Evolutionary conservation across 1,140 invertebrate species (phyloP), one percentile per base, ranked within the genome.

Genomic region (Penaeus vannamei): DNA sequence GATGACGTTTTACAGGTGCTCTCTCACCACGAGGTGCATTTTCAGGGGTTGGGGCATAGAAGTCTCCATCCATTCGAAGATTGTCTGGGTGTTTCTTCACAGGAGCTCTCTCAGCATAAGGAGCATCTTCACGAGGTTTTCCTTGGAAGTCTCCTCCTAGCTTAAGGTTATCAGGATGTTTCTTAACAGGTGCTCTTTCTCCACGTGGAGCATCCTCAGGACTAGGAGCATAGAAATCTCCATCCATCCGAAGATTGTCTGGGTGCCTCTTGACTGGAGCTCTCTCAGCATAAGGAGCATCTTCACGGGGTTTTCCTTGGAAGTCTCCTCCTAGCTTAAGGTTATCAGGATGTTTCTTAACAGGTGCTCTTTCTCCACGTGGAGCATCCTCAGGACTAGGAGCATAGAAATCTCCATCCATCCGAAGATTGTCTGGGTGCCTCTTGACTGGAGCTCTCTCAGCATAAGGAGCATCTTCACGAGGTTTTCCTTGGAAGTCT

Each of bases 1-100:
- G 91, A 90, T 94, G 91, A 86, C 91, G 92, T 26, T 93, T 92
- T n/a, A 93, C 91, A 4, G 93, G 76, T 3, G 82, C 86, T 84
- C 86, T 81, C 60, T 88, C 86, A 23, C 90, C 69, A 62, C 53
- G 20, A 76, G 72, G 72, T 20, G 72, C 72, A 7, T 76, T 29
- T 10, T 12, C 72, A 8, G 72, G 72, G 0, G 23, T 76, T 20
- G 72, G 72, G 12, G 72, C 72, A 76, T 76, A 76, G 22, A 76
- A 76, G 42, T 36, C 72, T n/a, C 72, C 72, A 76, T 76, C 72
- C 72, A 76, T 76, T 36, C 42, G 29, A 60, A 85, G 84, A 22
- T 85, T 85, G 69, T 84, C 82, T 20, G 80, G 22, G 26, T 66
- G 87, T 72, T 81, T 85, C 36, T 86, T 84, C 0, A 90, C 88